Base-by-base conservation (phyloP, 2,888 invertebrate species). In the Tetramorium bicarinatum region DNA sequence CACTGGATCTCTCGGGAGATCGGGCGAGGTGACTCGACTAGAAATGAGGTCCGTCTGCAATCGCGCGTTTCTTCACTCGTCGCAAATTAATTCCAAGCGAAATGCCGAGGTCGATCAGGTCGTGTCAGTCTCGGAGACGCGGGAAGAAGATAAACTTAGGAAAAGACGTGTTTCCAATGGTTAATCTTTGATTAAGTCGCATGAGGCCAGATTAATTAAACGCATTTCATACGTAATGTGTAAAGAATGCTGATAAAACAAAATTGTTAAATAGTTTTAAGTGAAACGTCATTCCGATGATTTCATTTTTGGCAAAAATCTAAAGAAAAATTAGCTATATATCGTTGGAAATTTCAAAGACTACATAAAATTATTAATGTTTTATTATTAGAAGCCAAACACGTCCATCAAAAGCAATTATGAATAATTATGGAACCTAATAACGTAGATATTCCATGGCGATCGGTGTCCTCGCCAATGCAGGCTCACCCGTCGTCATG, bases 81-180 rank as follows among this genome's bases (percentile, higher is more conserved):
- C 47, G 29, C 49, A 56, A 75, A 81, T 77, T 83, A 54, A 72
- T 88, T 41, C 62, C 77, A 71, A 81, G 71, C 83, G 62, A 79
- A 88, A 80, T 64, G 49, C 75, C 34, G 25, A 64, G 67, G 34
- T 82, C 49, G 38, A 8, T 3, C 15, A 18, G 21, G 0, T 64
- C n/a, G 34, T 54, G 29, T 49, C 41, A 4, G 8, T 52, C n/a
- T 79, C 44, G 47, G n/a, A 66, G n/a, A 21, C 21, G 6, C 21
- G 21, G 9, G 0, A 34, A 47, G 38, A 76, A 52, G 52, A 62
- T 25, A 2, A 7, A 76, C 18, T 21, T 18, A 38, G 13, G 3
- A 67, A 66, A 54, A 66, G 38, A 44, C 15, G n/a, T 25, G 25
- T 3, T 59, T 56, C 11, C 21, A 25, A 52, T 25, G 25, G 18